Percentiles rank a stretch among this genome's conserved stretches.
These are phyloP conservation scores for Hydriomena furcata DNA, from an alignment of 2,888 invertebrate species.

Conservation along the genomic window DNA sequence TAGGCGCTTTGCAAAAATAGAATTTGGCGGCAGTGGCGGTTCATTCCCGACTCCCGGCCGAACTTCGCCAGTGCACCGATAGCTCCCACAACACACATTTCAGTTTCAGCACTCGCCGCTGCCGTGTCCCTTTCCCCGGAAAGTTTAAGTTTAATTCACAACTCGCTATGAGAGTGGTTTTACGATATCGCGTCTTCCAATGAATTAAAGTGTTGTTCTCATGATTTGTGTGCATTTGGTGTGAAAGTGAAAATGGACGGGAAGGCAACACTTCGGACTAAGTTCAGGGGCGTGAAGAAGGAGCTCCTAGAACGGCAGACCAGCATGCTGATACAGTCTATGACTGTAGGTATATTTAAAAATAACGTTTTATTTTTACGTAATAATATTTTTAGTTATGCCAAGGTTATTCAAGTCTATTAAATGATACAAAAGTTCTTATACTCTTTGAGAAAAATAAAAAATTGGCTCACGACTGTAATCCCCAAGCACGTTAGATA, in stretches of 20 bases:
- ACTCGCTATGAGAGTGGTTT: conserved; percentile 23
- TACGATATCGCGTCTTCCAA: conserved; percentile 13
- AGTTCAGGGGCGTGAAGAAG: conserved; percentile 91
- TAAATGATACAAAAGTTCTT: too few relatives aligned
- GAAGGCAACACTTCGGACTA: conserved; percentile 83
- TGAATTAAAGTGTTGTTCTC: conserved; percentile 24
- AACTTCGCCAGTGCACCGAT: conserved; percentile 67
- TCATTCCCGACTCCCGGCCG: conserved; percentile 71
- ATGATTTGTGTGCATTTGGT: conserved; percentile 44
- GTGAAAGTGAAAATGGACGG: conserved; percentile 72
- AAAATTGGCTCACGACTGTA: too few relatives aligned
- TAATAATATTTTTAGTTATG: conserved; percentile 10
- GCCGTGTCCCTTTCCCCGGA: conserved; percentile 30
- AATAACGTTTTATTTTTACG: conserved; percentile 9
- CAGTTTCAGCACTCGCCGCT: conserved; percentile 42
- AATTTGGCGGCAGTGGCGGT: conserved; percentile 76
- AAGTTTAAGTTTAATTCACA: conserved; percentile 17
- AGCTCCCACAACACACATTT: conserved; percentile 65
- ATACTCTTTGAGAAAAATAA: too few relatives aligned
- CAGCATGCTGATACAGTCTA: conserved; percentile 88
- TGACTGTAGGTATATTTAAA: conserved; percentile 88
- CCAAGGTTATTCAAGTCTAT: conserved; percentile 30
- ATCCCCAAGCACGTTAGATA: too few relatives aligned
- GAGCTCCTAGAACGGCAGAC: conserved; percentile 89
- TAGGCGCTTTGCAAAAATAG: conserved; percentile 82